Percentiles rank a stretch among this genome's conserved stretches.
Evolutionary conservation across 1,140 invertebrate genomes (phyloP).

Genomic region (Panagrolaimus sp.): DNA sequence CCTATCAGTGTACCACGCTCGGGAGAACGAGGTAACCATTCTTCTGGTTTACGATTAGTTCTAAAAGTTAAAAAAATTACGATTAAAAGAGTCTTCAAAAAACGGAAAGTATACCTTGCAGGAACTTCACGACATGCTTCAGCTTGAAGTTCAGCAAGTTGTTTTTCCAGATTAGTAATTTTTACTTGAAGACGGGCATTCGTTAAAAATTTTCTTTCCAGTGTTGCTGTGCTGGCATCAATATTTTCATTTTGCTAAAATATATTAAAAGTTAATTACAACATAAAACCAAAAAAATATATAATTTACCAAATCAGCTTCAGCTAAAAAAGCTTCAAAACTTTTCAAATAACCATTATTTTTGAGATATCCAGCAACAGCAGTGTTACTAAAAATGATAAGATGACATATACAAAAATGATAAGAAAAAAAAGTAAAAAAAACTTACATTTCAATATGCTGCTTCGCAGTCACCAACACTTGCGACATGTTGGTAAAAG

Average conservation of each 20-base stretch:
- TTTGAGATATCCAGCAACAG: slow-evolving; percentile 94
- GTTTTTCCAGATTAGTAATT: slow-evolving; percentile 95
- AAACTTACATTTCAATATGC: slow-evolving; percentile 8
- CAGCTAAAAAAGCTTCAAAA: slow-evolving; percentile 90
- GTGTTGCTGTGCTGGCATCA: slow-evolving; percentile 84
- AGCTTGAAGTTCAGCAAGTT: slow-evolving; percentile 87
- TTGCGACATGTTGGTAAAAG: neutral
- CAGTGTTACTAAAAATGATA: slow-evolving; percentile 77
- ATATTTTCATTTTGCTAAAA: slow-evolving; percentile 31
- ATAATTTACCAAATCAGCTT: slow-evolving; percentile 76
- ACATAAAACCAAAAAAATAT: slow-evolving; percentile 5
- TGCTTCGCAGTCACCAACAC: slow-evolving; percentile 3
- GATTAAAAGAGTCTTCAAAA: too few species aligned
- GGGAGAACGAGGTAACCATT: slow-evolving; percentile 96
- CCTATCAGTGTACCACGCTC: slow-evolving; percentile 87
- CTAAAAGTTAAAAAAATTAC: slow-evolving; percentile 24
- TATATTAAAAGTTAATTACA: neutral
- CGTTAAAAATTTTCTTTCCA: slow-evolving; percentile 99
- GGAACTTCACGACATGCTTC: slow-evolving; percentile 82
- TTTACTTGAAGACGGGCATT: slow-evolving; percentile 97
- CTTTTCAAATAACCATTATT: slow-evolving; percentile 91
- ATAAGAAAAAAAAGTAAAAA: neutral
- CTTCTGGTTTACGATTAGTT: slow-evolving; percentile 70
- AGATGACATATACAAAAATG: neutral
- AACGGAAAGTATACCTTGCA: slow-evolving; percentile 70